These are phyloP conservation scores for Netelia melanura DNA, from an alignment of 2,888 invertebrate genomes.

Conservation along the genomic window DNA sequence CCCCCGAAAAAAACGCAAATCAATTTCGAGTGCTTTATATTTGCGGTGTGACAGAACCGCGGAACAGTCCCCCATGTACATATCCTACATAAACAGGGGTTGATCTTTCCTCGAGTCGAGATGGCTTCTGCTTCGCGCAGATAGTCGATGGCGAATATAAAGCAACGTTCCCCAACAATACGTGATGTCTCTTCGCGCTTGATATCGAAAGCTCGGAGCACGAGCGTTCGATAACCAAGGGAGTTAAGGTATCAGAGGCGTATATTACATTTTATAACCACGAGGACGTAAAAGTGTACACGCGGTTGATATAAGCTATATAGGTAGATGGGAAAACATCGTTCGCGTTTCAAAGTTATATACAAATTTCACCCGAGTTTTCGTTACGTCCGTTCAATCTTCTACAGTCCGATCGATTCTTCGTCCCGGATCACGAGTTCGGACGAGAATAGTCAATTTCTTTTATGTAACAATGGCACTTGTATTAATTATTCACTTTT, in stretches of 20 bases:
- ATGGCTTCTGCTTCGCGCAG: background rate
- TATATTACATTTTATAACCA: background rate
- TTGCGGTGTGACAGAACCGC: constrained; percentile 15
- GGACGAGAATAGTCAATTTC: too few relatives aligned
- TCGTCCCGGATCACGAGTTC: too few relatives aligned
- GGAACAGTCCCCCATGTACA: background rate
- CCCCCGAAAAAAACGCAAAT: constrained; percentile 41
- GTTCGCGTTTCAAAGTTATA: background rate
- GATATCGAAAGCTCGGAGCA: background rate
- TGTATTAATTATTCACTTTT: too few relatives aligned
- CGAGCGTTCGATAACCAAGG: constrained; percentile 5
- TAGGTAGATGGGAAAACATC: background rate
- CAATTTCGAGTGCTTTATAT: background rate
- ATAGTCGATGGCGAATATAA: constrained; percentile 26
- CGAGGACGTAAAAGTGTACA: background rate
- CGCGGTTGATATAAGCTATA: background rate
- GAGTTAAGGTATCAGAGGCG: background rate
- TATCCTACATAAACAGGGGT: background rate
- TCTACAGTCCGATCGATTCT: too few relatives aligned
- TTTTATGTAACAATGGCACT: too few relatives aligned
- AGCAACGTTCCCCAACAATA: too few relatives aligned
- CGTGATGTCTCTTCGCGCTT: too few relatives aligned
- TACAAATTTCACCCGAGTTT: background rate
- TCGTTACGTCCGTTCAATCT: background rate
- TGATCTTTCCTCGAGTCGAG: background rate